Evolutionary conservation across 2,113 vertebrate genomes (phyloP).

Genomic region (Microtus ochrogaster): DNA sequence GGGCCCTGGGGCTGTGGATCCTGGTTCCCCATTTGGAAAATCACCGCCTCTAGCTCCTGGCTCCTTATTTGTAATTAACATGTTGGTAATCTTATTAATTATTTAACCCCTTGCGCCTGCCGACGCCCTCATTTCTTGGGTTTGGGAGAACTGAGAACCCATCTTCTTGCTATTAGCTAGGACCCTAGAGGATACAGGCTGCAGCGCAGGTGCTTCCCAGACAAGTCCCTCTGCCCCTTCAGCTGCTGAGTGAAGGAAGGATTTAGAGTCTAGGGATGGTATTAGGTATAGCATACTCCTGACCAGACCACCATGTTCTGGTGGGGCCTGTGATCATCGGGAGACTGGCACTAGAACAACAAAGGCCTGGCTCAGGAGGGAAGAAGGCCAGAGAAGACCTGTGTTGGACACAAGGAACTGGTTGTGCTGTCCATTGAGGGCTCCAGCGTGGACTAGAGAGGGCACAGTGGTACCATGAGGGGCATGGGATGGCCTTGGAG

Average conservation of each 20-base stretch:
- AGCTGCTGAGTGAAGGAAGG: neutral
- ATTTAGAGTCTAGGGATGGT: fast-evolving
- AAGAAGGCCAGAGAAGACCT: neutral
- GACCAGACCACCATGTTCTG: fast-evolving
- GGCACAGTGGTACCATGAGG: neutral
- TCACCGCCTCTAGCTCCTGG: slow-evolving; percentile 59
- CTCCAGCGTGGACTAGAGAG: no score
- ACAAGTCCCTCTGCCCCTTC: no score
- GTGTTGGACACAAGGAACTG: neutral
- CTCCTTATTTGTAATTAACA: slow-evolving; percentile 77
- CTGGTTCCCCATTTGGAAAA: slow-evolving; percentile 58
- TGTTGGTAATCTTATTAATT: slow-evolving; percentile 81
- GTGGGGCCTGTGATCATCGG: neutral
- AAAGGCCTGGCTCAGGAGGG: neutral
- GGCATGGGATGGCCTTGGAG: neutral
- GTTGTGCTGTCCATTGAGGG: no score
- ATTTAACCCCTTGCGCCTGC: slow-evolving; percentile 54
- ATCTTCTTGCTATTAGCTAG: fast-evolving
- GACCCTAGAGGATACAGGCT: neutral
- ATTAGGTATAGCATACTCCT: fast-evolving
- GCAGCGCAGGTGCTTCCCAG: neutral
- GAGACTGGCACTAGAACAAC: neutral
- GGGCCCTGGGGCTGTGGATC: slow-evolving; percentile 69
- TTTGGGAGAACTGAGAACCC: neutral
- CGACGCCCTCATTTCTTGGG: slow-evolving; percentile 53